Evolutionary conservation across 2,888 invertebrate species (phyloP).

Genomic region (Oligia latruncula): DNA sequence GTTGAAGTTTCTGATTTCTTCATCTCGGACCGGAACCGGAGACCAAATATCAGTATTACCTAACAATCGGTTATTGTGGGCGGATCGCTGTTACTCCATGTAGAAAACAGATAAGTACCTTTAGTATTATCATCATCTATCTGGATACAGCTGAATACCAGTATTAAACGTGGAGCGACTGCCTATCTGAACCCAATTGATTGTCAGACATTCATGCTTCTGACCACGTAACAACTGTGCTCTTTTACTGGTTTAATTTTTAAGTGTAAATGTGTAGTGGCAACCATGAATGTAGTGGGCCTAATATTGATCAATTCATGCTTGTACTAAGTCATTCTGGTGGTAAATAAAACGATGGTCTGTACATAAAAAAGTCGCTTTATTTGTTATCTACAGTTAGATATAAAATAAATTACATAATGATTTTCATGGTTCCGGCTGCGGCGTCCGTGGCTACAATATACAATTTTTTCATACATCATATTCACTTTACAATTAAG

Average conservation of each 20-base stretch:
- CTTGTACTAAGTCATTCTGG: background rate
- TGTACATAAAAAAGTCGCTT: slow-evolving; percentile 89
- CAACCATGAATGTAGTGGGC: background rate
- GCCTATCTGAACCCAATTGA: background rate
- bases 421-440: slow-evolving; percentile 79
- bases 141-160: background rate
- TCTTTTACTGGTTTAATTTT: background rate
- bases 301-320: background rate
- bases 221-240: too few species aligned
- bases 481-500: slow-evolving; percentile 66
- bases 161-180: background rate
- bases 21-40: too few species aligned
- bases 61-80: background rate
- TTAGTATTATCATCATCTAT: background rate
- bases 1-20: too few species aligned
- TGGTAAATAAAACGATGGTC: slow-evolving; percentile 43
- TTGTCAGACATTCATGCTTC: background rate
- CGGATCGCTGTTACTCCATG: background rate
- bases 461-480: slow-evolving; percentile 73
- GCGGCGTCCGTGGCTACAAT: slow-evolving; percentile 79
- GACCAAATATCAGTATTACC: background rate
- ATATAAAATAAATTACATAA: slow-evolving; percentile 90
- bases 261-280: background rate
- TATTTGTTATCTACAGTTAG: slow-evolving; percentile 90
- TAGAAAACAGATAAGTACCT: background rate